Base-by-base conservation (phyloP, 2,888 invertebrate genomes). In the Actias luna region DNA sequence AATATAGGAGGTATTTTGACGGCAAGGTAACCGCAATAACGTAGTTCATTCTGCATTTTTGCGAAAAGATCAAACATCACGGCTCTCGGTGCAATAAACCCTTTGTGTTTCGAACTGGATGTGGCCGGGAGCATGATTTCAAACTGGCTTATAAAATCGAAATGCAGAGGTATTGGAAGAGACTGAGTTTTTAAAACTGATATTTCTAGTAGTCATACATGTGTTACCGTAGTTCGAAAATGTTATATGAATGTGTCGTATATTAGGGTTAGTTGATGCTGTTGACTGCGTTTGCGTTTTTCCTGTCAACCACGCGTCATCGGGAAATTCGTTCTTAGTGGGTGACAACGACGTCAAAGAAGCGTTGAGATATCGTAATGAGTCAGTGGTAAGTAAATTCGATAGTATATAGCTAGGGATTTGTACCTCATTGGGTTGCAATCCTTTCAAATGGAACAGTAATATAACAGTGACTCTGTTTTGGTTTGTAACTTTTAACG, bases 21-120 rank as follows among this genome's bases (percentile, higher is more conserved):
- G 25, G 50, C 16, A n/a, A 57, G 55, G 61, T 61, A 39, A 61
- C 36, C 36, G 33, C 59, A 63, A 63, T 63, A 63, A 63, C 46
- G 35, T 50, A 50, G 12, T 59, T 59, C 55, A 60, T 42, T 35
- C 59, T 29, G 29, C 52, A 50, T 10, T n/a, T 18, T 27, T 42
- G n/a, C 16, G 39, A 60, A 42, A 58, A 50, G 62, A 63, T 63
- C 62, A 63, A 63, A 63, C 59, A 63, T 63, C 59, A 59, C 62
- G 50, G 58, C 8, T 10, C 52, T 27, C 35, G 35, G 42, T 50
- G 62, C 62, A 63, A 60, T 63, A 64, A 61, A 65, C 59, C 63
- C 63, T 65, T 65, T 63, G 65, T 63, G 65, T 46, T 60, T 29
- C 62, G 59, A 64, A 59, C 52, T 52, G 42, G 52, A 50, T 35